phyloP scores from a whole-genome alignment of 2,113 vertebrate species.

The Tyto alba region DNA sequence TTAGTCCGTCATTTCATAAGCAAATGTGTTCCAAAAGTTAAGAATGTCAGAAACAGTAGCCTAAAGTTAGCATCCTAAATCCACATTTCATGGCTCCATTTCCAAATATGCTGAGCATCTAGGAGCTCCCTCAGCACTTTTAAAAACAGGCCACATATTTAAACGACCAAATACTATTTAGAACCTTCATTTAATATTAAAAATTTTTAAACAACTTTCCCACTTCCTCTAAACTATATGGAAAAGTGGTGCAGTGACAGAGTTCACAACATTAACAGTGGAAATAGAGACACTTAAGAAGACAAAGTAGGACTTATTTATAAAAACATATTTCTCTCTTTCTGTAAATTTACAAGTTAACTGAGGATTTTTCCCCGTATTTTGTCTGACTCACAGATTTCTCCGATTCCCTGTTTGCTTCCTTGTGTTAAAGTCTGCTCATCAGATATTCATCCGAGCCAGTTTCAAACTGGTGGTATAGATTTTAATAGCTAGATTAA shows the following conservation, averaged over 20 bases:
- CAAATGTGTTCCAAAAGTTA: slow-evolving; percentile 2
- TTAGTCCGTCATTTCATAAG: background rate
- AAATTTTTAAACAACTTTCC: background rate
- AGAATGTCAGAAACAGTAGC: slow-evolving; percentile 55
- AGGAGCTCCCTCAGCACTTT: background rate
- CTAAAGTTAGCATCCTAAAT: slow-evolving; percentile 58
- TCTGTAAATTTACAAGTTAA: background rate
- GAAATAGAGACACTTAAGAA: background rate
- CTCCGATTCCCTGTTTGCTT: background rate
- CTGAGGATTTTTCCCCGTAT: background rate
- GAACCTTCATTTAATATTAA: background rate
- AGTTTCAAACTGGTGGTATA: background rate
- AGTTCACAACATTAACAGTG: background rate
- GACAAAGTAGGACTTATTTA: background rate
- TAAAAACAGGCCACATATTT: background rate
- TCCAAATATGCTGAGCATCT: slow-evolving; percentile 42
- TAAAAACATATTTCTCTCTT: background rate
- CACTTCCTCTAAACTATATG: background rate
- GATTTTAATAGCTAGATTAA: slow-evolving; percentile 8
- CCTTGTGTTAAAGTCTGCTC: background rate
- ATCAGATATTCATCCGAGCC: background rate
- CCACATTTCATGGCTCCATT: slow-evolving; percentile 52
- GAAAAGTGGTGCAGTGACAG: background rate
- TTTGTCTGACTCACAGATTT: background rate
- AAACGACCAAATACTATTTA: background rate